Evolutionary conservation across 2,888 invertebrate genomes (phyloP).

Genomic region (Drosophila stalkeri): DNA sequence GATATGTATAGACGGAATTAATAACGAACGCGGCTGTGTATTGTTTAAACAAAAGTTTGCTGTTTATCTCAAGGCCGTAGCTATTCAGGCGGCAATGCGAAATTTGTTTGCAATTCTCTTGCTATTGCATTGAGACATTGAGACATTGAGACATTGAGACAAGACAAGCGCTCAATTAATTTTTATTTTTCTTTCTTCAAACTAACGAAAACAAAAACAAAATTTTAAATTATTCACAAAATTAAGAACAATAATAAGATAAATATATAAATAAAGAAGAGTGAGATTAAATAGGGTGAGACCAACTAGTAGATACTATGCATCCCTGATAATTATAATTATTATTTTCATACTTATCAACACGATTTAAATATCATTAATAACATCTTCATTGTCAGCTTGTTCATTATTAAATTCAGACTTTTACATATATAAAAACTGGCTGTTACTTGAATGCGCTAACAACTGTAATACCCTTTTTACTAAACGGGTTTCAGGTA

Average conservation of each 20-base stretch:
- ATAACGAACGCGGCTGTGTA: constrained; percentile 18
- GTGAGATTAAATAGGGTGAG: not conserved
- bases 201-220: not conserved
- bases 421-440: no score
- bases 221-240: constrained; percentile 11
- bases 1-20: constrained; percentile 34
- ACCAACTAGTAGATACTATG: not conserved
- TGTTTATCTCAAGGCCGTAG: constrained; percentile 59
- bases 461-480: not conserved
- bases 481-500: not conserved
- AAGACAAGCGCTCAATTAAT: constrained; percentile 54
- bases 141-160: constrained; percentile 24
- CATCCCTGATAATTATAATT: not conserved
- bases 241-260: constrained; percentile 19
- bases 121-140: constrained; percentile 13
- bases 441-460: not conserved
- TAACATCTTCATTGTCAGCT: not conserved
- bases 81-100: constrained; percentile 71
- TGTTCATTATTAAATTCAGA: not conserved
- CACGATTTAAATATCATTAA: not conserved
- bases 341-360: not conserved
- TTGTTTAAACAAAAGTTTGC: constrained; percentile 49
- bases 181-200: constrained; percentile 31
- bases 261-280: constrained; percentile 8
- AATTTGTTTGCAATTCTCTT: constrained; percentile 59